These are phyloP conservation scores for Cephus nigrinus DNA, from an alignment of 2,888 invertebrate species.

Conservation along the genomic window DNA sequence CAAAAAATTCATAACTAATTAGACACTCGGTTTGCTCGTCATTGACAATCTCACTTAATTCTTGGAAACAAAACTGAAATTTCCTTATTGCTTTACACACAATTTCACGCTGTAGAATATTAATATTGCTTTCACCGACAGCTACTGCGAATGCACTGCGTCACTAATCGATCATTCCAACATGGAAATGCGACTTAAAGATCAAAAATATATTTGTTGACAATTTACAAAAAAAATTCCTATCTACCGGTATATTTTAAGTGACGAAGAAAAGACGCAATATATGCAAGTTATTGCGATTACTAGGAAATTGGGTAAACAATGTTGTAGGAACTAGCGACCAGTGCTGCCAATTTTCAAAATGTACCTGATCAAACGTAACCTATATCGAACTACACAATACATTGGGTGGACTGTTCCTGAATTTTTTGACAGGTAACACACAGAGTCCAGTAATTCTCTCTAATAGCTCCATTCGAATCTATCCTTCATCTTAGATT, in stretches of 20 bases:
- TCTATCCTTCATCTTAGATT: conserved; percentile 16
- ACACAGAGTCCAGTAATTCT: not conserved
- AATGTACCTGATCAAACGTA: not conserved
- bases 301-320: not conserved
- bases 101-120: not conserved
- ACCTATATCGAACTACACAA: not conserved
- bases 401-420: not conserved
- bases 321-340: not conserved
- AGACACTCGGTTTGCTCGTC: not conserved
- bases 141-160: not conserved
- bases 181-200: not conserved
- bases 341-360: not conserved
- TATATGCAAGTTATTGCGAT: not conserved
- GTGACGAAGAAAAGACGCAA: not conserved
- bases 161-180: not conserved
- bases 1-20: not conserved
- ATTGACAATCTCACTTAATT: not conserved
- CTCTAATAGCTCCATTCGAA: not conserved
- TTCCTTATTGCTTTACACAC: not conserved
- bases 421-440: not conserved
- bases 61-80: not conserved
- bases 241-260: not conserved
- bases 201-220: not conserved
- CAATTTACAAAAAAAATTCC: not conserved
- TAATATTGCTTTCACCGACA: not conserved